A percentile compares a stretch with the other conserved stretches of the same genome.
Conservation (phyloP, 2,113 vertebrate genomes). For the Osmerus eperlanus region DNA sequence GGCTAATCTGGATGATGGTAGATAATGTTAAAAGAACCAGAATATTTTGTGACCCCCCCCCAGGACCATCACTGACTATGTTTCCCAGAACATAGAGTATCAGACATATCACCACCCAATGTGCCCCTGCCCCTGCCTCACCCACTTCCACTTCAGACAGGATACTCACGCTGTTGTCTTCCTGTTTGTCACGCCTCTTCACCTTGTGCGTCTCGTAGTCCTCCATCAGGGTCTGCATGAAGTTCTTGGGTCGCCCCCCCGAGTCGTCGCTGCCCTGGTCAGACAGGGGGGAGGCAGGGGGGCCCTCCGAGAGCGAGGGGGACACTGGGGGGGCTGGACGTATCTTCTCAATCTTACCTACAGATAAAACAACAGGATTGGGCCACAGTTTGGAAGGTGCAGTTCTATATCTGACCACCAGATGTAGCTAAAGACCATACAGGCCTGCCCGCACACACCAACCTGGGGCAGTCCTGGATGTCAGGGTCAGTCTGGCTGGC, state of each 20-base stretch:
- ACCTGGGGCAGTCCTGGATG: constrained; percentile 90
- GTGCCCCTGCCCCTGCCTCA: no score
- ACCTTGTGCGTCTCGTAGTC: constrained; percentile 96
- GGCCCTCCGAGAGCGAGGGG: constrained; percentile 83
- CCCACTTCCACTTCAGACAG: background rate
- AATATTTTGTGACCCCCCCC: no score
- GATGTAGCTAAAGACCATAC: no score
- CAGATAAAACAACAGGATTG: constrained; percentile 40
- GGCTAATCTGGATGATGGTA: no score
- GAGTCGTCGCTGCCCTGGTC: constrained; percentile 82
- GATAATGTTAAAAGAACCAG: no score
- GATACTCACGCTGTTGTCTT: constrained; percentile 90
- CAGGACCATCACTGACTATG: no score
- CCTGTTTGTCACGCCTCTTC: constrained; percentile 89
- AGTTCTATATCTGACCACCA: no score
- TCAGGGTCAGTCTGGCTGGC: constrained; percentile 72
- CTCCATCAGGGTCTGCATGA: constrained; percentile 98
- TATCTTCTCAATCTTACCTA: constrained; percentile 97
- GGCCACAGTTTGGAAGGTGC: background rate
- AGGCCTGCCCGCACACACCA: no score
- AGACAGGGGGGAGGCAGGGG: constrained; percentile 65
- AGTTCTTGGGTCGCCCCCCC: constrained; percentile 85
- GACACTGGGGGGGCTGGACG: constrained; percentile 78
- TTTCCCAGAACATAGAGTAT: no score
- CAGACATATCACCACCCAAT: no score